Conservation (phyloP, 2,797 vertebrate genomes). For the Phrynocephalus forsythii region DNA sequence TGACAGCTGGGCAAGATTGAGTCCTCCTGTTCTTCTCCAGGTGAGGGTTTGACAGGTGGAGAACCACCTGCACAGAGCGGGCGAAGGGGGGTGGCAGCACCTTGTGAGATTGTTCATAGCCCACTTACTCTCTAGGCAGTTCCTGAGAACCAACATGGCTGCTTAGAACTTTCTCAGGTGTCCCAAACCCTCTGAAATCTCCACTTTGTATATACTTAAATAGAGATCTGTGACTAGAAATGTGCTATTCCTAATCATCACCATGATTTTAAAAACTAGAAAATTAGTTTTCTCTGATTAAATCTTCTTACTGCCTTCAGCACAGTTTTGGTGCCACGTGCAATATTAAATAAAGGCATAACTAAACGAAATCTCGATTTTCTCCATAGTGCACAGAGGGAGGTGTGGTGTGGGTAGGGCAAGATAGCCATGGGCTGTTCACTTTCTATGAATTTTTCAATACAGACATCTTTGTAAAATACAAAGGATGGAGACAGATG, state of each 20-base stretch:
- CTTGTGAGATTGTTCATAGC: too few relatives aligned
- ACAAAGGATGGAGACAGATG: conserved; percentile 62
- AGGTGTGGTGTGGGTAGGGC: conserved; percentile 14
- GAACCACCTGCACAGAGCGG: too few relatives aligned
- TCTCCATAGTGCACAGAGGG: not conserved
- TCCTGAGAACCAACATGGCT: not conserved
- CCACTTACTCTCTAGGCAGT: not conserved
- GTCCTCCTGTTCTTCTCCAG: too few relatives aligned
- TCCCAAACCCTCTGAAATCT: not conserved
- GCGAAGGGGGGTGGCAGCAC: too few relatives aligned
- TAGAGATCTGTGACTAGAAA: not conserved
- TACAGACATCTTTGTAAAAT: conserved; percentile 57
- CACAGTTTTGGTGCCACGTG: not conserved
- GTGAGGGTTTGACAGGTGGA: too few relatives aligned
- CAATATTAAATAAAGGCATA: not conserved
- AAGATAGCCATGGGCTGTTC: conserved; percentile 51
- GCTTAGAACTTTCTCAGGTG: not conserved
- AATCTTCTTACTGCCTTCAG: not conserved
- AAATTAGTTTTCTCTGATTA: not conserved
- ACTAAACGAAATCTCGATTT: not conserved
- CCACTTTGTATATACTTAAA: not conserved
- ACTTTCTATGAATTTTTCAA: conserved; percentile 62
- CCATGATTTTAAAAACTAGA: not conserved
- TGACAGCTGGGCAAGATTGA: too few relatives aligned
- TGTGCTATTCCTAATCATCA: not conserved